A percentile compares a stretch with the other conserved stretches of the same genome.
Conservation (phyloP, 2,797 vertebrate genomes). For the Danio aesculapii region DNA sequence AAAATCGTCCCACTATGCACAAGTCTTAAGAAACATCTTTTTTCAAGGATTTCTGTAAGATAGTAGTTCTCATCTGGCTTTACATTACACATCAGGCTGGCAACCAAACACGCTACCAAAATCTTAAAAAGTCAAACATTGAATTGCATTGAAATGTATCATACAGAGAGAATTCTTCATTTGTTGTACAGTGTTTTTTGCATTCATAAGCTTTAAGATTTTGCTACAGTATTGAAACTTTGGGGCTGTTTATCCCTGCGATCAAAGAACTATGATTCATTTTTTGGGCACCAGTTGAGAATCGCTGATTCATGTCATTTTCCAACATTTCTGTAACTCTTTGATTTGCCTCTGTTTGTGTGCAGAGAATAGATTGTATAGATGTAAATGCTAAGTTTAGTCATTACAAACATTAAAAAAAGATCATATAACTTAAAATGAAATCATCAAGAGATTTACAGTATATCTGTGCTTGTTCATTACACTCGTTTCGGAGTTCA, state of each 20-base stretch:
- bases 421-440: background rate
- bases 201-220: background rate
- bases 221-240: slow-evolving; percentile 8
- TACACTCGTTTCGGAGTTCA: background rate
- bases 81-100: background rate
- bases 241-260: background rate
- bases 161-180: no score
- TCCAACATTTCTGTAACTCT: background rate
- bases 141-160: background rate
- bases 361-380: slow-evolving; percentile 12
- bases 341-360: background rate
- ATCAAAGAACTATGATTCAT: background rate
- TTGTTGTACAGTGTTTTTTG: no score
- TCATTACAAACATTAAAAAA: slow-evolving; percentile 14
- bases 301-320: slow-evolving; percentile 3
- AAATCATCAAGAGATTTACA: slow-evolving; percentile 10
- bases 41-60: background rate
- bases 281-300: slow-evolving; percentile 18
- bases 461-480: slow-evolving; percentile 31
- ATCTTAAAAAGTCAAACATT: background rate
- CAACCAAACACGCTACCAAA: background rate
- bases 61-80: slow-evolving; percentile 21
- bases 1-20: no score
- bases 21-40: background rate
- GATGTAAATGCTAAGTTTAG: background rate